Conservation (phyloP, 2,113 vertebrate species). For the Tauraco erythrolophus region DNA sequence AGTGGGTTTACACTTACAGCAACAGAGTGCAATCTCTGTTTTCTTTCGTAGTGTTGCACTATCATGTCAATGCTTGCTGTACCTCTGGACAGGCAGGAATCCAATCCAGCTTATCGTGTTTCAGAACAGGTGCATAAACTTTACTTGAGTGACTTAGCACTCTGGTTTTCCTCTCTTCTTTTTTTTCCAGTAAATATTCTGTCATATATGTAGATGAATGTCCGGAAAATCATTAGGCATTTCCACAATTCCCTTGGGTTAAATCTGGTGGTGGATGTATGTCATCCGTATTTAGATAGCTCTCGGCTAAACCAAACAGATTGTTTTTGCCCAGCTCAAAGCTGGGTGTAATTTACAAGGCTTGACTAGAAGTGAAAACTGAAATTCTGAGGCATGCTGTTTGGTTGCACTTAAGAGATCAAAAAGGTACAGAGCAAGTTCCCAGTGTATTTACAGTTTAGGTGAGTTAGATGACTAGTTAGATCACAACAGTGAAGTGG, state of each 20-base stretch:
- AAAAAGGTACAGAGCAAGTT: neutral
- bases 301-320: neutral
- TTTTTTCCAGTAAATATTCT: conserved; percentile 16
- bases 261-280: neutral
- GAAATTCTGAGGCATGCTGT: neutral
- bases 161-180: conserved; percentile 20
- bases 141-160: conserved; percentile 40
- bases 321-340: neutral
- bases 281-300: neutral
- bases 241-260: neutral
- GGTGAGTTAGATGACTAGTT: neutral
- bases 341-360: neutral
- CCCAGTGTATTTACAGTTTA: neutral
- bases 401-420: neutral
- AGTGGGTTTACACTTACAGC: neutral
- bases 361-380: neutral
- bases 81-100: conserved; percentile 6
- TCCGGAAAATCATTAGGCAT: conserved; percentile 40
- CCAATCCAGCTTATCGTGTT: conserved; percentile 8
- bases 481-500: neutral
- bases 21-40: neutral
- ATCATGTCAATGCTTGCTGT: neutral
- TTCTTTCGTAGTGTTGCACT: neutral
- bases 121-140: conserved; percentile 58
- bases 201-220: neutral